Evolutionary conservation across 2,113 vertebrate species (phyloP).

Genomic region (Prionailurus viverrinus): DNA sequence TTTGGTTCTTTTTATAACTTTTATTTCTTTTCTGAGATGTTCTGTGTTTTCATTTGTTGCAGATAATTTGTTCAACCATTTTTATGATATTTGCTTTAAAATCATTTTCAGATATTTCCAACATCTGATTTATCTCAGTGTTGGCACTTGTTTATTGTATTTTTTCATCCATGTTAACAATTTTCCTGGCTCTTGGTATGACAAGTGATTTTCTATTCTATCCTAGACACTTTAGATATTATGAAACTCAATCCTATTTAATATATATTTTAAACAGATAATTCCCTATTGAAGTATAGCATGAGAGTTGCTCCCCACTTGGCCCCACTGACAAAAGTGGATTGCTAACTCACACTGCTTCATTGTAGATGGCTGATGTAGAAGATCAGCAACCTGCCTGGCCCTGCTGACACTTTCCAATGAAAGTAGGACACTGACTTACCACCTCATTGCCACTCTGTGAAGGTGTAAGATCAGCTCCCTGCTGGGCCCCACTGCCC

Average conservation of each 20-base stretch:
- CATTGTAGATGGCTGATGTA: background rate
- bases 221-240: background rate
- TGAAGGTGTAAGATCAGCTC: background rate
- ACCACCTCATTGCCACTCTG: background rate
- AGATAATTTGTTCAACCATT: background rate
- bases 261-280: background rate
- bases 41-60: background rate
- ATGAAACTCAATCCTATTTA: background rate
- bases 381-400: conserved; percentile 6
- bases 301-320: background rate
- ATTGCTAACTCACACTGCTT: background rate
- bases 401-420: background rate
- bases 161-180: background rate
- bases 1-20: conserved; percentile 5
- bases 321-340: background rate
- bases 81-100: background rate
- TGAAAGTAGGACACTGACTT: background rate
- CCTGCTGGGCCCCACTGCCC: background rate
- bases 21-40: background rate
- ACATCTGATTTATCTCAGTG: conserved; percentile 25
- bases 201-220: conserved; percentile 28
- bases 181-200: background rate
- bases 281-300: background rate
- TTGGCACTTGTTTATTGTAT: background rate
- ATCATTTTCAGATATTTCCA: conserved; percentile 5